Conservation (phyloP, 2,888 invertebrate genomes). For the Cosmia trapezina region DNA sequence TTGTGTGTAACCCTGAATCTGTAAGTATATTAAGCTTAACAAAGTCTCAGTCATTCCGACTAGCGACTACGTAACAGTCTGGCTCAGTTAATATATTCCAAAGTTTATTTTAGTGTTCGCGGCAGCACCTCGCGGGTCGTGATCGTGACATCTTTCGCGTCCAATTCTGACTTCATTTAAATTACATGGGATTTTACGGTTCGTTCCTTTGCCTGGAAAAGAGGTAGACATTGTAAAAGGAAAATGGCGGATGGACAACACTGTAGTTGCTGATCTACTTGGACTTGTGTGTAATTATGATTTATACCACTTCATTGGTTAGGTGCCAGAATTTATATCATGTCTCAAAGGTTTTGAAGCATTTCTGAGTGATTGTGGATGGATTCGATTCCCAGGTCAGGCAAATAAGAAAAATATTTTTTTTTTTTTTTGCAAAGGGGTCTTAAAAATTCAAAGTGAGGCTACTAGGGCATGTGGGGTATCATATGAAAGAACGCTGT, state of each 20-base stretch:
- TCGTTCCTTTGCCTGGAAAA: constrained; percentile 1
- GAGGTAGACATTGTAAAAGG: neutral
- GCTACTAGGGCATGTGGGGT: too few species aligned
- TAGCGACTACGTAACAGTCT: constrained; percentile 20
- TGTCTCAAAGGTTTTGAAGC: too few species aligned
- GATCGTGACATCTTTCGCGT: constrained; percentile 22
- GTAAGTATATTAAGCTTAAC: constrained; percentile 18
- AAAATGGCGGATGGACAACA: constrained; percentile 7
- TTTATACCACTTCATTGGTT: too few species aligned
- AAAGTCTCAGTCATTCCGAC: constrained; percentile 30
- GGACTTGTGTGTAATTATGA: too few species aligned
- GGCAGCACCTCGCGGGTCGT: constrained; percentile 5
- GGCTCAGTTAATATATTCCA: constrained; percentile 52
- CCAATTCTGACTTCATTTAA: constrained; percentile 38
- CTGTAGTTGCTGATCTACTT: neutral
- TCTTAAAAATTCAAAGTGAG: too few species aligned
- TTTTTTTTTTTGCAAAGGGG: too few species aligned
- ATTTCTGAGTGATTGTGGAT: too few species aligned
- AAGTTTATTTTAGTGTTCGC: constrained; percentile 55
- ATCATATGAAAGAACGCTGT: too few species aligned
- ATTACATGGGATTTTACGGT: constrained; percentile 41
- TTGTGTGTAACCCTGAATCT: too few species aligned
- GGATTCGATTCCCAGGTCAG: too few species aligned
- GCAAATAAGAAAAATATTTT: too few species aligned
- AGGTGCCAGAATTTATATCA: too few species aligned